These are phyloP conservation scores for Drosophila triauraria DNA, from an alignment of 1,140 invertebrate species.

Conservation along the genomic window DNA sequence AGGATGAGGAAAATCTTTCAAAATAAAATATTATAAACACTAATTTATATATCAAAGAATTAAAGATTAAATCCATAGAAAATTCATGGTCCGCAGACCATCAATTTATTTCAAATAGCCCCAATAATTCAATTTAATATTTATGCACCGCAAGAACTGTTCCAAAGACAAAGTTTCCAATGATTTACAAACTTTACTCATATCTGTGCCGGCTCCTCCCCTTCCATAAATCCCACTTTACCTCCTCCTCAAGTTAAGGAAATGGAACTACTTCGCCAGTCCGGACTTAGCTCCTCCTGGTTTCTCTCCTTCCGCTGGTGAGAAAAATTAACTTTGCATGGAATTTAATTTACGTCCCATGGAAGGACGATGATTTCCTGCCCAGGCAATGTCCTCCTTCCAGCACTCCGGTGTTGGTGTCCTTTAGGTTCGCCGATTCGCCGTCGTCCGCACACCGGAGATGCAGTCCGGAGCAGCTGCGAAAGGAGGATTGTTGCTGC, in stretches of 20 bases:
- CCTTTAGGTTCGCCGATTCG: not conserved
- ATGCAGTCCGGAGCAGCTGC: constrained; percentile 46
- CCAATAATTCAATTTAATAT: constrained; percentile 25
- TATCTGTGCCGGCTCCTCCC: constrained; percentile 4
- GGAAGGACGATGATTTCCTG: constrained; percentile 80
- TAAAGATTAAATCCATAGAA: too few relatives aligned
- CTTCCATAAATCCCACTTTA: constrained; percentile 9
- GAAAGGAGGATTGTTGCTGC: constrained; percentile 41
- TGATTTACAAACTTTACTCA: constrained; percentile 40
- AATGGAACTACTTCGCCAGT: constrained; percentile 34
- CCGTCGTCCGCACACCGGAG: constrained; percentile 29
- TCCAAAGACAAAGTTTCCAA: constrained; percentile 19
- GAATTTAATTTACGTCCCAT: constrained; percentile 84
- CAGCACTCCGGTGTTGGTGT: not conserved
- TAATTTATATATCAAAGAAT: too few relatives aligned
- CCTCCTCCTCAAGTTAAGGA: not conserved
- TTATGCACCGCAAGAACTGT: constrained; percentile 1
- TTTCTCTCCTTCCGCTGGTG: constrained; percentile 16
- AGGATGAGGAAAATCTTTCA: too few relatives aligned
- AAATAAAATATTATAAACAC: too few relatives aligned
- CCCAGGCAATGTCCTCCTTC: constrained; percentile 47
- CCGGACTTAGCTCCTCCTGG: constrained; percentile 37
- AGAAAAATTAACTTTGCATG: constrained; percentile 80
- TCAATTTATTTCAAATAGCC: not conserved
- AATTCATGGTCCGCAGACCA: too few relatives aligned